Percentiles rank a stretch among this genome's conserved stretches.
phyloP scores from a whole-genome alignment of 2,888 invertebrate genomes.

The Stenchaetothrips biformis region DNA sequence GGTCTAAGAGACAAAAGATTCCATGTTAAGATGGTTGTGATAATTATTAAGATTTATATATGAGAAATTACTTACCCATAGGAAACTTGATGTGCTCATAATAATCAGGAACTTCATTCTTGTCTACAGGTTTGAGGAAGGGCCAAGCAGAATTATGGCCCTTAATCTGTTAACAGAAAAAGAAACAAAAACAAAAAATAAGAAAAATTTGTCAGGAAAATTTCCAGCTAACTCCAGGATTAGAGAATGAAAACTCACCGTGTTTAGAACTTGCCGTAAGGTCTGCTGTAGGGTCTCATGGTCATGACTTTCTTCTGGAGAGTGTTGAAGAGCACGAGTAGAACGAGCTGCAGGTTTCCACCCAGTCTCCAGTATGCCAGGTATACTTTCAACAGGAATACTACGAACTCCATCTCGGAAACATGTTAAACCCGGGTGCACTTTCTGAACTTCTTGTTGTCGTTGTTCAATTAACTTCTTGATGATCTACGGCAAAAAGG shows the following conservation, averaged over 20 bases:
- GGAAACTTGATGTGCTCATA: conserved; percentile 96
- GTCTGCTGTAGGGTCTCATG: conserved; percentile 61
- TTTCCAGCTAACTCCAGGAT: conserved; percentile 30
- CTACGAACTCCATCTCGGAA: conserved; percentile 85
- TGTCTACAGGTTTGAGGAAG: conserved; percentile 89
- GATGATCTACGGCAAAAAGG: conserved; percentile 54
- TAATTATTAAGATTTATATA: background rate
- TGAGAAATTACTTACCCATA: conserved; percentile 67
- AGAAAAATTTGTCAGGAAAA: conserved; percentile 27
- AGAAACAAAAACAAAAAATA: conserved; percentile 26
- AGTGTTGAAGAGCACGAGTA: conserved; percentile 53
- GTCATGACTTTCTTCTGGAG: conserved; percentile 65
- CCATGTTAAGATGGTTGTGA: conserved; percentile 6
- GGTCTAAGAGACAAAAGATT: conserved; percentile 54
- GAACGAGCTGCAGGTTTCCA: conserved; percentile 67
- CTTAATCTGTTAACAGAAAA: conserved; percentile 52
- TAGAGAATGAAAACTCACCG: conserved; percentile 49
- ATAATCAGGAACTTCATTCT: conserved; percentile 88
- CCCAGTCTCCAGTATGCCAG: conserved; percentile 80
- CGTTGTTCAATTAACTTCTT: conserved; percentile 77
- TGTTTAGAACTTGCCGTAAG: conserved; percentile 61
- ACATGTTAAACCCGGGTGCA: conserved; percentile 78
- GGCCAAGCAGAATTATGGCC: conserved; percentile 91
- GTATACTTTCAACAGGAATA: conserved; percentile 82
- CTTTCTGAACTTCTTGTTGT: conserved; percentile 76